These are phyloP conservation scores for Varanus komodoensis DNA, from an alignment of 2,113 vertebrate genomes.

Conservation along the genomic window DNA sequence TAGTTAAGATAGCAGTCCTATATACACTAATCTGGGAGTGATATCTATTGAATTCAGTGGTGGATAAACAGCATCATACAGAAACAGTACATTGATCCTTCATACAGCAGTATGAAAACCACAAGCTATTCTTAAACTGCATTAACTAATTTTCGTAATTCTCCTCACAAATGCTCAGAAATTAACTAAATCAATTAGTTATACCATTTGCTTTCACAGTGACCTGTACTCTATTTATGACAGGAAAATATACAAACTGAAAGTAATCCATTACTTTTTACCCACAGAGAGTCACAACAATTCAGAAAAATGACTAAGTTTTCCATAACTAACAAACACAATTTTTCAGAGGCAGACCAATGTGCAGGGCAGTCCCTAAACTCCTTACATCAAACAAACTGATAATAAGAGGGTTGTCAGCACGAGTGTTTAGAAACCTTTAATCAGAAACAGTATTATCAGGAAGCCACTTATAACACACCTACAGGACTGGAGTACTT, in stretches of 20 bases:
- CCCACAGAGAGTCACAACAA: conserved; percentile 10
- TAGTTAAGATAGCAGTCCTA: background rate
- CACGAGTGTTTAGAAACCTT: conserved; percentile 70
- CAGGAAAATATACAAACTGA: conserved; percentile 28
- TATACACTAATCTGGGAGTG: background rate
- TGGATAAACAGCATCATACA: background rate
- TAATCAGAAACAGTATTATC: conserved; percentile 75
- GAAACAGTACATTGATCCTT: background rate
- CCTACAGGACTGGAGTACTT: conserved; percentile 44
- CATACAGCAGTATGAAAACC: background rate
- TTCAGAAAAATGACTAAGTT: conserved; percentile 45
- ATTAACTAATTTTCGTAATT: conserved; percentile 25
- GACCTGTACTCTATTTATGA: conserved; percentile 15
- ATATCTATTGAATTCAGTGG: background rate
- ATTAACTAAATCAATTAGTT: conserved; percentile 32
- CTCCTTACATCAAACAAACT: conserved; percentile 77
- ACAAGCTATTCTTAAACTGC: background rate
- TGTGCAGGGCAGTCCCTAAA: conserved; percentile 15
- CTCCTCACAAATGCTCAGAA: conserved; percentile 41
- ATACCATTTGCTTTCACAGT: background rate
- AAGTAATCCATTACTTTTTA: conserved; percentile 45
- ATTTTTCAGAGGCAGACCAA: conserved; percentile 32
- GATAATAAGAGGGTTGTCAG: conserved; percentile 75
- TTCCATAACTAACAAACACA: conserved; percentile 40
- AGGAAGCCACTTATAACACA: conserved; percentile 74